Base-by-base conservation (phyloP, 2,113 vertebrate genomes). In the Phoxinus phoxinus region DNA sequence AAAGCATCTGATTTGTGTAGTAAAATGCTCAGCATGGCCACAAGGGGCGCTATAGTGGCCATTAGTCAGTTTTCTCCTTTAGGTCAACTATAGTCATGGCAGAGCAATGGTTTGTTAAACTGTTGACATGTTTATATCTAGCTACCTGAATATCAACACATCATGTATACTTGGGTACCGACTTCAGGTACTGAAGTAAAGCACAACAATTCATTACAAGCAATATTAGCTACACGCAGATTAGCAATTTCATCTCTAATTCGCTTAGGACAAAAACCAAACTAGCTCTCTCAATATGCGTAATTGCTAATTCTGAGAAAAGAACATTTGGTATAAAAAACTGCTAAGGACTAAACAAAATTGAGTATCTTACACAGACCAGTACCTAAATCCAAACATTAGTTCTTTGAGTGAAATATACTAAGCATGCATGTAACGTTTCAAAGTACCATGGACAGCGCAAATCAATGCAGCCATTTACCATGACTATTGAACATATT, bases 391-490 rank as follows among this genome's bases (percentile, higher is more conserved):
- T 51, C 61, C 44, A 32, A 81, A 32, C 61, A 69, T 81, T 63
- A 61, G 56, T 19, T 61, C 30, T 25, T 77, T 6, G 25, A 75
- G 7, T 21, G 46, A 53, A 51, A 76, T 53, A n/a, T 53, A 74
- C 71, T 46, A 30, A 76, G 74, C 74, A 32, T 6, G 27, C 71
- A 48, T 27, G 71, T 41, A 74, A 48, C 21, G 11, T 63, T 61
- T 61, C 21, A 30, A 48, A 30, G 61, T 35, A 81, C 79, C 79
- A 81, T 69, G 79, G 79, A 81, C 79, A 69, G 79, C 61, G 41
- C 44, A 65, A 81, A 81, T 67, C 61, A 81, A 81, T 67, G 79
- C 17, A 3, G 41, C 56, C 77, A 59, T 63, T 80, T 44, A 51
- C 17, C 65, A 25, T 13, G 67, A 48, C 59, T 4, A 65, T 51